phyloP scores from a whole-genome alignment of 2,888 invertebrate species.

The Pedicia rivosa region DNA sequence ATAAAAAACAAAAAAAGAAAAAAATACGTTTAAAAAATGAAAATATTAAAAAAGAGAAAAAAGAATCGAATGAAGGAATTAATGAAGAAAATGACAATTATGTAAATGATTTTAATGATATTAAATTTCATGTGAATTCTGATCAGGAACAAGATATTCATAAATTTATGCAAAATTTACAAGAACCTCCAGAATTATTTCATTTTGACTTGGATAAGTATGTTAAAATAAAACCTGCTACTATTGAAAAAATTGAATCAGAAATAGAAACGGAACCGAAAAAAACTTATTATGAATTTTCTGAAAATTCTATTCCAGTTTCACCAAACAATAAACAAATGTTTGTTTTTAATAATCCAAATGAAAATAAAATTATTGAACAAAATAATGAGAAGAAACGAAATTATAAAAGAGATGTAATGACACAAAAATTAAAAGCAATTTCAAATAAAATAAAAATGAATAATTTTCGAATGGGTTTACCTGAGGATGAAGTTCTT shows the following conservation, averaged over 20 bases:
- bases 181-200: slow-evolving; percentile 15
- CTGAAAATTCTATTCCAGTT: slow-evolving; percentile 6
- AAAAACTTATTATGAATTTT: slow-evolving; percentile 13
- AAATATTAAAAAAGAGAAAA: no score
- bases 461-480: not conserved
- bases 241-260: slow-evolving; percentile 5
- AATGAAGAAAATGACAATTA: not conserved
- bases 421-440: slow-evolving; percentile 3
- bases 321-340: not conserved
- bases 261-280: slow-evolving; percentile 7
- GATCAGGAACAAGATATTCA: slow-evolving; percentile 14
- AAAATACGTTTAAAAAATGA: no score
- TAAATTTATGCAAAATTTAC: slow-evolving; percentile 14
- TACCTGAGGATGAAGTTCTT: not conserved
- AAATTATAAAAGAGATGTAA: not conserved
- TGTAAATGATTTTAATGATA: slow-evolving; percentile 11
- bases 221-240: slow-evolving; percentile 9
- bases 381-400: not conserved
- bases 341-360: not conserved
- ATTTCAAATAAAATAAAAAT: slow-evolving; percentile 4
- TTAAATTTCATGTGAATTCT: slow-evolving; percentile 13
- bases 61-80: no score
- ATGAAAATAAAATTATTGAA: not conserved
- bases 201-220: slow-evolving; percentile 15
- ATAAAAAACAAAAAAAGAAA: no score